Percentiles rank a stretch among this genome's conserved stretches.
These are phyloP conservation scores for Probaryconus sp. DNA, from an alignment of 1,140 invertebrate species.

Conservation along the genomic window DNA sequence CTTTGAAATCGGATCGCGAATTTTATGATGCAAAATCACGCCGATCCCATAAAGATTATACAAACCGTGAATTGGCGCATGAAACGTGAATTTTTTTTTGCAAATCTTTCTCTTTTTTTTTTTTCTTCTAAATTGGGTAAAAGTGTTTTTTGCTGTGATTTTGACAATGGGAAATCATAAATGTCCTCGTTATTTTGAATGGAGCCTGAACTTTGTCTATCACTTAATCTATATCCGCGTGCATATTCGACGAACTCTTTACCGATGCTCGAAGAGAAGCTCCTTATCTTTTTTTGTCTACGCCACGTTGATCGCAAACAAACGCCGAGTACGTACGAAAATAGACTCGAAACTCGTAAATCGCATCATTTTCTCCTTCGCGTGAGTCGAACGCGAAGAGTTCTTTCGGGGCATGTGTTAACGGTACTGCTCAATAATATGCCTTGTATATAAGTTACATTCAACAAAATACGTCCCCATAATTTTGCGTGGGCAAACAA, in stretches of 20 bases:
- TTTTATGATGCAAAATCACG: too few relatives aligned
- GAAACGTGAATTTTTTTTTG: too few relatives aligned
- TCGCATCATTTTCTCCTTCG: conserved; percentile 41
- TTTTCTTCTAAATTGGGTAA: too few relatives aligned
- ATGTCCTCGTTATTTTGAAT: too few relatives aligned
- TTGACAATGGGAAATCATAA: too few relatives aligned
- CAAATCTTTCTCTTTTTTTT: too few relatives aligned
- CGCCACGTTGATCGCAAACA: conserved; percentile 16
- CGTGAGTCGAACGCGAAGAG: conserved; percentile 9
- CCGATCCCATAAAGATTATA: too few relatives aligned
- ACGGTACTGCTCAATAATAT: conserved; percentile 16
- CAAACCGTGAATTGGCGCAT: too few relatives aligned
- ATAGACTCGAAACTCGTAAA: conserved; percentile 51
- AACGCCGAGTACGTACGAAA: conserved; percentile 25
- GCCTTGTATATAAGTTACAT: conserved; percentile 1
- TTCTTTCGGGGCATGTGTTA: conserved; percentile 6
- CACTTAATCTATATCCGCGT: not conserved
- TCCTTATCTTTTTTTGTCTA: conserved; percentile 37
- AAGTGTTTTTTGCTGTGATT: too few relatives aligned
- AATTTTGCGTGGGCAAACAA: conserved; percentile 22
- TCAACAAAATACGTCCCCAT: conserved; percentile 17
- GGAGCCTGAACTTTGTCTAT: not conserved
- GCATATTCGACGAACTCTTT: conserved; percentile 2
- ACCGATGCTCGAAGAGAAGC: not conserved
- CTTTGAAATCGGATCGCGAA: too few relatives aligned